Evolutionary conservation across 2,113 vertebrate species (phyloP), one percentile per base, ranked within the genome.

Genomic region (Sigmodon hispidus): DNA sequence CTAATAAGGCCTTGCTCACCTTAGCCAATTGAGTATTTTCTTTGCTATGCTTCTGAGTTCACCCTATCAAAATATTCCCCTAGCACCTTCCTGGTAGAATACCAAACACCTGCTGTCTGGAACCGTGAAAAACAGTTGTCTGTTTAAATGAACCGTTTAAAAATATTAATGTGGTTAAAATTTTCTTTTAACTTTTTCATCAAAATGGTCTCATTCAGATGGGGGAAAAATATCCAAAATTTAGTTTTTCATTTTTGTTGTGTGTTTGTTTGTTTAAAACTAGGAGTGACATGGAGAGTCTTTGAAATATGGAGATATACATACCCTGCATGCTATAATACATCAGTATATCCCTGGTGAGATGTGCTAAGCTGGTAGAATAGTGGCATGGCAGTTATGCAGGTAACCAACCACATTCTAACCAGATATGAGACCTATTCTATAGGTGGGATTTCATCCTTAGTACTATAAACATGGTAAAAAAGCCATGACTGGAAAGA

Each of bases 151-250:
- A 65, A 89, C 15, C 52, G 31, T 57, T n/a, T 31, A 45, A 70
- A 94, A 31, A 50, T 69, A 7, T 67, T 52, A 50, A 11, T 43
- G 26, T 61, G 70, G 65, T n/a, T 40, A 75, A 50, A 13, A 29
- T 81, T 79, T 90, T 52, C 22, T 79, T 85, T 90, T 69, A 69
- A 83, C 26, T 34, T 24, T 65, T 95, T 95, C 57, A 73, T 76
- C 16, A 83, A 12, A 81, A 2, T 7, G 0, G 85, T 87, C 59
- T 83, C 34, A 79, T 13, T 75, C 86, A 61, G 89, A 50, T 57
- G 57, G 17, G 40, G 24, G 24, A 21, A 67, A 83, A 67, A 73
- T 21, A 57, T 12, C 31, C 88, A 2, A 90, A 97, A 67, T 50
- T 69, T 63, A 50, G 31, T 36, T 86, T 86, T 67, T 86, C 45